These are phyloP conservation scores for Tretioscincus oriximinensis DNA, from an alignment of 2,113 vertebrate genomes.

Conservation along the genomic window DNA sequence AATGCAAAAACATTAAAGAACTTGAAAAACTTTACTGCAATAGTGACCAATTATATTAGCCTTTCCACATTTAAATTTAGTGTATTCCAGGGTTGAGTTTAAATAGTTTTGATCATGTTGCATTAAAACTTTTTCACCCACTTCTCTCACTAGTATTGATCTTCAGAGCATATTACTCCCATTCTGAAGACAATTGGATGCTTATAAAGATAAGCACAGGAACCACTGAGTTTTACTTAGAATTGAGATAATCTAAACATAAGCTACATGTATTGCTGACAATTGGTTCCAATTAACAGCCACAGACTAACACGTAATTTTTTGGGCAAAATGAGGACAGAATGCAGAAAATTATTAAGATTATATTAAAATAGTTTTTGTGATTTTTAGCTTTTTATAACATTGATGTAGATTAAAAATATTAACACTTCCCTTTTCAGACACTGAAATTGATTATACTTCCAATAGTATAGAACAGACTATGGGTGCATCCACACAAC, in stretches of 20 bases:
- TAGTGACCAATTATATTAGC: no score
- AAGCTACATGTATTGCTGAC: background rate
- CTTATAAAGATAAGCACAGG: no score
- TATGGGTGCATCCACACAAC: no score
- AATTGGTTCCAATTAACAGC: background rate
- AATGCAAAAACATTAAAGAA: background rate
- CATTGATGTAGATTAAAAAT: conserved; percentile 33
- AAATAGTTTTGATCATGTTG: no score
- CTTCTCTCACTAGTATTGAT: no score
- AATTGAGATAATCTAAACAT: background rate
- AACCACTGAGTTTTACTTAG: no score
- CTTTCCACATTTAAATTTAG: no score
- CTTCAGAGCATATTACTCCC: no score
- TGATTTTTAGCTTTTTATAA: conserved; percentile 30
- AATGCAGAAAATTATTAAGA: conserved; percentile 11
- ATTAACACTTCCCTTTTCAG: conserved; percentile 17
- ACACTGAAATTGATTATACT: conserved; percentile 22
- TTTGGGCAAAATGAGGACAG: conserved; percentile 8
- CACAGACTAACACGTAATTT: background rate
- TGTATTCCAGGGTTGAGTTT: no score
- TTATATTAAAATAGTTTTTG: conserved; percentile 15
- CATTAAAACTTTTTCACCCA: no score
- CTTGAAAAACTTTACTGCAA: background rate
- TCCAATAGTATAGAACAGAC: no score
- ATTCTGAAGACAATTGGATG: no score